Base-by-base conservation (phyloP, 1,140 invertebrate species). In the Brachionus asplanchnoidis region DNA sequence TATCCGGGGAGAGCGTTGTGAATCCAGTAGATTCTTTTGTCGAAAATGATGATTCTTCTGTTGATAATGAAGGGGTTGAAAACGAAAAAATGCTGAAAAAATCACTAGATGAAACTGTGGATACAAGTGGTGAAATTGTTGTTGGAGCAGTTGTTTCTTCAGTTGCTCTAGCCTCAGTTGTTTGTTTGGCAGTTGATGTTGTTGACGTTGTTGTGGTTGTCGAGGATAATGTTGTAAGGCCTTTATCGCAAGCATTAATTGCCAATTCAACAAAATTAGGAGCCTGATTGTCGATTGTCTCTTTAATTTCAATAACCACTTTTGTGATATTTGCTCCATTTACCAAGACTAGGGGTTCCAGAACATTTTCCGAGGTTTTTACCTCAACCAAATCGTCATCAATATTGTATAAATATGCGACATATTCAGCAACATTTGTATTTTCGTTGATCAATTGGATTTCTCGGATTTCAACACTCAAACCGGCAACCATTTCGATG, bases 241-340 rank as follows among this genome's bases (percentile, higher is more conserved):
- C 50, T 6, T 44, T 11, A 14, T 28, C 23, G 23, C 77, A 80
- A 32, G 23, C 44, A 32, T 80, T 28, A 8, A 80, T 23, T 53
- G 23, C 9, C 17, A 80, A 56, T 56, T 53, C 77, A 8, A 80
- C 46, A 80, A 32, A 32, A n/a, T 1, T 26, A 17, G 56, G 46
- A 80, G 26, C 36, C 50, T 36, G n/a, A 53, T 28, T 28, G 20
- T 80, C 77, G 12, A 8, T 80, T n/a, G 77, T 80, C 53, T 80
- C 28, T 20, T 4, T 53, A 3, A 80, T 80, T n/a, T n/a, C 36
- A 80, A 80, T 20, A 0, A 42, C 3, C 1, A 80, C 36, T 44
- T 53, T 53, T 12, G 77, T 36, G 0, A 65, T 26, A 8, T 80
- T 80, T 1, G 7, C 9, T 8, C 12, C n/a, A 8, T 40, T 73